Evolutionary conservation across 2,797 vertebrate genomes (phyloP).

Genomic region (Philypnodon macrostomus): DNA sequence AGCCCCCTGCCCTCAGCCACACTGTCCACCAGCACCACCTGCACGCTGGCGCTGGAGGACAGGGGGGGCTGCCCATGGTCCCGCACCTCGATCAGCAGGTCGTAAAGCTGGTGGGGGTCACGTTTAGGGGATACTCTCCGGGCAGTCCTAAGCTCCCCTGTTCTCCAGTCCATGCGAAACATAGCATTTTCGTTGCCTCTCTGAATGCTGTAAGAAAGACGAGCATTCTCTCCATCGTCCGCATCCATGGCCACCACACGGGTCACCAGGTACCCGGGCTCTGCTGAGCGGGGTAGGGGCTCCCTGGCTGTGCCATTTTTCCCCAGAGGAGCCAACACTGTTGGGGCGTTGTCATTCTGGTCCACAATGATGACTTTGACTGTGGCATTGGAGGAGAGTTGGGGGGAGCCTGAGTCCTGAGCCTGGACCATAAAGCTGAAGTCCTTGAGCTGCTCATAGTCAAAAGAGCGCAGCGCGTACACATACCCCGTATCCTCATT

Average conservation of each 20-base stretch:
- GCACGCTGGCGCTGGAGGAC: slow-evolving; percentile 88
- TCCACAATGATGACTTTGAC: slow-evolving; percentile 91
- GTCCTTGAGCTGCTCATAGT: slow-evolving; percentile 94
- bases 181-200: slow-evolving; percentile 92
- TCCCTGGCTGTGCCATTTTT: slow-evolving; percentile 91
- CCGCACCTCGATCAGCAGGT: slow-evolving; percentile 91
- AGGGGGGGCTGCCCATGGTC: slow-evolving; percentile 95
- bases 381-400: slow-evolving; percentile 86
- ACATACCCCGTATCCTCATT: slow-evolving; percentile 95
- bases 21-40: slow-evolving; percentile 88
- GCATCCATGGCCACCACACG: slow-evolving; percentile 91
- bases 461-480: slow-evolving; percentile 93
- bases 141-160: slow-evolving; percentile 88
- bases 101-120: slow-evolving; percentile 88
- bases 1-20: slow-evolving; percentile 72
- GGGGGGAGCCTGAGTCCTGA: slow-evolving; percentile 81
- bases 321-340: slow-evolving; percentile 88
- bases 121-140: slow-evolving; percentile 85
- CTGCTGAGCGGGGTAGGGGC: slow-evolving; percentile 88
- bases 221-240: slow-evolving; percentile 91
- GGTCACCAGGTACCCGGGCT: slow-evolving; percentile 91
- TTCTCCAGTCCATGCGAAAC: slow-evolving; percentile 96
- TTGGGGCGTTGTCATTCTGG: slow-evolving; percentile 92
- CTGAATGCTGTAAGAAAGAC: slow-evolving; percentile 92
- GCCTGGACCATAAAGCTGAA: slow-evolving; percentile 93